Base-by-base conservation (phyloP, 2,888 invertebrate species). In the Dryocosmus kuriphilus region DNA sequence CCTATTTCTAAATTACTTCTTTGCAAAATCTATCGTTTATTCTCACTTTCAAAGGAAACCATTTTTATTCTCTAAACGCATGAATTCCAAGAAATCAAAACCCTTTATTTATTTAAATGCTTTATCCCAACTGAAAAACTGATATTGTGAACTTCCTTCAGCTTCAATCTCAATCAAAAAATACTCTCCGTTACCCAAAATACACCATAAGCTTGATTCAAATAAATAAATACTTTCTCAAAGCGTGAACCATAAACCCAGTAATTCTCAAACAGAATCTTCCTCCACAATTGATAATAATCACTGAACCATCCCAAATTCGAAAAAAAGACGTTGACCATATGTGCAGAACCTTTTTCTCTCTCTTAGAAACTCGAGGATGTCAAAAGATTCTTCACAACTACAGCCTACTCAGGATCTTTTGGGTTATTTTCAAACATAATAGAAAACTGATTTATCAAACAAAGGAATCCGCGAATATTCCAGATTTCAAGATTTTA, bases 261-360 rank as follows among this genome's bases (percentile, higher is more conserved):
- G 14, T 41, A 63, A 63, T 30, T 63, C 32, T 22, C 46, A 46
- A 67, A 67, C 67, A 27, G 16, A 46, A 41, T 67, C 41, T 22
- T 41, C 41, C 24, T 41, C n/a, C 24, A 7, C 71, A n/a, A 30
- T 71, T 71, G 71, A 71, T 71, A 71, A 51, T 71, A 71, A 71
- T 71, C 71, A 46, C 11, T 71, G 71, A 71, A 51, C 71, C 71
- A 46, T 71, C 27, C 30, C n/a, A 71, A 46, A 51, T 71, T 51
- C 24, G 51, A 71, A 71, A 51, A 51, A 71, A 71, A 51, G 51
- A 51, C 71, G 71, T 71, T 71, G 71, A 71, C 71, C 71, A 71
- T 71, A 71, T 71, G 71, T 71, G 71, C 51, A n/a, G 51, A 51
- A 46, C 71, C 71, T 51, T 71, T 71, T 51, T 41, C 22, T 67